Base-by-base conservation (phyloP, 1,140 invertebrate species). In the Hypsibius dujardini region DNA sequence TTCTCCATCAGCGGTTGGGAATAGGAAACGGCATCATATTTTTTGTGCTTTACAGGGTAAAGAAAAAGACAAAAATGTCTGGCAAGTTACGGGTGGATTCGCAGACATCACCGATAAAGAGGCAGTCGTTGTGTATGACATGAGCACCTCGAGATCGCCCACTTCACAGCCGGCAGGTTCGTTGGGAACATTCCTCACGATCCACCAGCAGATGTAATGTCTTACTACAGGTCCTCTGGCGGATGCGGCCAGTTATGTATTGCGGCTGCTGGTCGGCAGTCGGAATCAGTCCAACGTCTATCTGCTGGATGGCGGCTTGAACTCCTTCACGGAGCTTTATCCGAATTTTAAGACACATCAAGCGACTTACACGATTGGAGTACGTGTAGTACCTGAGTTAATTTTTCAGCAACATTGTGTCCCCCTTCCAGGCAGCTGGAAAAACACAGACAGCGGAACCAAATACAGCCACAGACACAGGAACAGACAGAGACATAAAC, bases 51-150 rank as follows among this genome's bases (percentile, higher is more conserved):
- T 56, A 56, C 50, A 56, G 50, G 50, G 7, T n/a, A 56, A 7
- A 56, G 50, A 56, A 7, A n/a, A n/a, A 56, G n/a, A n/a, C n/a
- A n/a, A n/a, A n/a, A n/a, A n/a, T n/a, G n/a, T n/a, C n/a, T 56
- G 50, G 50, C 50, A n/a, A 56, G 50, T 56, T 7, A 56, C 50
- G 7, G 50, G 50, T n/a, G 50, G 50, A 56, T 56, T 7, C 7
- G 50, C 7, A 56, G 50, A 56, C 50, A 56, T 56, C n/a, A 56
- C 50, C n/a, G n/a, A 56, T n/a, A 56, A 56, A n/a, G 50, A 56
- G n/a, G n/a, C 50, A n/a, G n/a, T 56, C 50, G 50, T 56, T n/a
- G 50, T 56, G n/a, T 56, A 56, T n/a, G 50, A 56, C n/a, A 56
- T 56, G 50, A 56, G 50, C 50, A 56, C 50, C 7, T 56, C 50